These are phyloP conservation scores for Eufriesea mexicana DNA, from an alignment of 1,140 invertebrate genomes.

Conservation along the genomic window DNA sequence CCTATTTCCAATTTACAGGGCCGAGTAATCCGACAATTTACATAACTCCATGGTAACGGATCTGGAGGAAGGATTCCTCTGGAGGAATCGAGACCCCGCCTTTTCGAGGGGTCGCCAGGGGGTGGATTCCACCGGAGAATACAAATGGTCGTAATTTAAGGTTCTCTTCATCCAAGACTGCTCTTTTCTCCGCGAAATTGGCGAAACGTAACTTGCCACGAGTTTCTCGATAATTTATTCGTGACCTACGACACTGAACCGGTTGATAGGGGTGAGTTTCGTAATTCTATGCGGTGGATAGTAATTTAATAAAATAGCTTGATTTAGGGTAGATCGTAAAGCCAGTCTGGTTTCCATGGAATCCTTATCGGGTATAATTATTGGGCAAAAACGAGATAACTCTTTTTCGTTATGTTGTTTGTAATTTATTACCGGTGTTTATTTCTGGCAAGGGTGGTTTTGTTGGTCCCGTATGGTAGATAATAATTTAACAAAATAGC, in stretches of 20 bases:
- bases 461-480: neutral
- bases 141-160: conserved; percentile 47
- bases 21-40: conserved; percentile 66
- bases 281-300: neutral
- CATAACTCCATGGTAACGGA: conserved; percentile 67
- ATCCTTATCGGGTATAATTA: neutral
- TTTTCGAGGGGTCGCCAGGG: conserved; percentile 16
- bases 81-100: conserved; percentile 54
- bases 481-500: neutral
- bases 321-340: neutral
- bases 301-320: neutral
- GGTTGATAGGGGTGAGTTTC: no score
- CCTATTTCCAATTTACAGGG: conserved; percentile 67
- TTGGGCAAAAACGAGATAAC: neutral
- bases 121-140: conserved; percentile 48
- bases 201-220: neutral
- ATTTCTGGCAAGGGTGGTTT: neutral
- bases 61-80: conserved; percentile 46
- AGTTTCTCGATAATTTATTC: neutral
- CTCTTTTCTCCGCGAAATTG: conserved; percentile 5
- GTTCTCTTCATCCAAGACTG: neutral
- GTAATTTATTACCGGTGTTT: neutral
- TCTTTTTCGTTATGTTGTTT: no score
- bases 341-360: neutral
- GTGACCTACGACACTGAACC: no score